These are phyloP conservation scores for Oscheius sp. DNA, from an alignment of 2,888 invertebrate genomes.

Conservation along the genomic window DNA sequence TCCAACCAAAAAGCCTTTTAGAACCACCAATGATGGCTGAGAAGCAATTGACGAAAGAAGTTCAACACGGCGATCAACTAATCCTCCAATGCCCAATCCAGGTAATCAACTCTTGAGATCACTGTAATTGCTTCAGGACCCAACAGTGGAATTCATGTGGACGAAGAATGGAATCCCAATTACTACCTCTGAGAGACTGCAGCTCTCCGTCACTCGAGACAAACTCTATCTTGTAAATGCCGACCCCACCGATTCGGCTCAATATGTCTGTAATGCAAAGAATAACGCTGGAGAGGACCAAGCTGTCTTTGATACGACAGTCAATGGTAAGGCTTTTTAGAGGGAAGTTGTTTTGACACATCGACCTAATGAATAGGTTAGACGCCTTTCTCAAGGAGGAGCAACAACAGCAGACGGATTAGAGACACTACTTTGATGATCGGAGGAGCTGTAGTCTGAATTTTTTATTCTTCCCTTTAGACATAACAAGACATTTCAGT, in stretches of 20 bases:
- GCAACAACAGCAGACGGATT: constrained; percentile 2
- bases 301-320: constrained; percentile 74
- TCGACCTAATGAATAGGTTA: constrained; percentile 14
- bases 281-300: constrained; percentile 78
- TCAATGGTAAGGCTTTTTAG: constrained; percentile 67
- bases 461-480: neutral
- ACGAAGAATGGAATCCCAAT: constrained; percentile 55
- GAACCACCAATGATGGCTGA: constrained; percentile 58
- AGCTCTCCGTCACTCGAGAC: constrained; percentile 54
- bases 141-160: constrained; percentile 54
- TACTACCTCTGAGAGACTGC: constrained; percentile 42
- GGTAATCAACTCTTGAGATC: constrained; percentile 21
- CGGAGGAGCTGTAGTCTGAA: neutral
- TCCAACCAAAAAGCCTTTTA: constrained; percentile 15
- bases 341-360: neutral
- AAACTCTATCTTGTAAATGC: constrained; percentile 61
- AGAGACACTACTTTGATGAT: neutral
- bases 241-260: constrained; percentile 74
- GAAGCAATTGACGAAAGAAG: constrained; percentile 48
- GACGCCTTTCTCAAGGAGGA: neutral
- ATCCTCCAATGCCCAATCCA: constrained; percentile 70
- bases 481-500: constrained; percentile 73
- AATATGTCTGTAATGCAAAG: constrained; percentile 76
- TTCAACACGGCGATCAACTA: constrained; percentile 75
- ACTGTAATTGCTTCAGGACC: constrained; percentile 59